Conservation (phyloP, 2,113 vertebrate species). For the Thymallus thymallus region DNA sequence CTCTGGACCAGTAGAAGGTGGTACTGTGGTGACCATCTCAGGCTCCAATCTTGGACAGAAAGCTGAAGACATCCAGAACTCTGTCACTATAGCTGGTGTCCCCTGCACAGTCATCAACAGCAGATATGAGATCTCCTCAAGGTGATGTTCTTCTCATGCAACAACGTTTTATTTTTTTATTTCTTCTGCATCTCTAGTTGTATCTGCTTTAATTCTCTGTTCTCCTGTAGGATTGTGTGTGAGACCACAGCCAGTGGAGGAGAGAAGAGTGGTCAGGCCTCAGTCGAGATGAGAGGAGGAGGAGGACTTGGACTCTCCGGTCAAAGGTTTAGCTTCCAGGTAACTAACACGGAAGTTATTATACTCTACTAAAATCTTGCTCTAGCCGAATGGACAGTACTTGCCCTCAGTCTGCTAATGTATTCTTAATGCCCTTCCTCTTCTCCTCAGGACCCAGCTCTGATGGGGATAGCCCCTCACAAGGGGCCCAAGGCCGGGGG, state of each 20-base stretch:
- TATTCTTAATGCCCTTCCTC: too few species aligned
- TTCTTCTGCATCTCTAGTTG: background rate
- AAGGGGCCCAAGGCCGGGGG: conserved; percentile 90
- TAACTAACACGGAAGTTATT: conserved; percentile 47
- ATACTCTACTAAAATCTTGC: background rate
- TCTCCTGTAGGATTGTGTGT: conserved; percentile 83
- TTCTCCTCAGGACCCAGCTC: conserved; percentile 78
- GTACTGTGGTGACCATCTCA: conserved; percentile 89
- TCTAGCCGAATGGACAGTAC: background rate
- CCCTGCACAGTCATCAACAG: conserved; percentile 82
- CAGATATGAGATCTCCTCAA: conserved; percentile 91
- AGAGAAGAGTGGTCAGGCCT: conserved; percentile 77
- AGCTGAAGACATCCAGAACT: conserved; percentile 86
- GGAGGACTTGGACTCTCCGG: conserved; percentile 82
- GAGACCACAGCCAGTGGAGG: conserved; percentile 76
- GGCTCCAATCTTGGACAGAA: conserved; percentile 95
- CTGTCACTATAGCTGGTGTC: conserved; percentile 84
- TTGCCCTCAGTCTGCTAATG: background rate
- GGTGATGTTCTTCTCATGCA: conserved; percentile 62
- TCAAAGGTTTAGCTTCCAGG: conserved; percentile 88
- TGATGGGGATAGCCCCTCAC: conserved; percentile 81
- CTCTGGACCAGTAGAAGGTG: conserved; percentile 89
- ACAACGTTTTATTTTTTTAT: background rate
- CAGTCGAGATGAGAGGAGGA: conserved; percentile 84
- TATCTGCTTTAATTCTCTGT: background rate